phyloP scores from a whole-genome alignment of 2,113 vertebrate species.

The Tricholaema leucomelas region DNA sequence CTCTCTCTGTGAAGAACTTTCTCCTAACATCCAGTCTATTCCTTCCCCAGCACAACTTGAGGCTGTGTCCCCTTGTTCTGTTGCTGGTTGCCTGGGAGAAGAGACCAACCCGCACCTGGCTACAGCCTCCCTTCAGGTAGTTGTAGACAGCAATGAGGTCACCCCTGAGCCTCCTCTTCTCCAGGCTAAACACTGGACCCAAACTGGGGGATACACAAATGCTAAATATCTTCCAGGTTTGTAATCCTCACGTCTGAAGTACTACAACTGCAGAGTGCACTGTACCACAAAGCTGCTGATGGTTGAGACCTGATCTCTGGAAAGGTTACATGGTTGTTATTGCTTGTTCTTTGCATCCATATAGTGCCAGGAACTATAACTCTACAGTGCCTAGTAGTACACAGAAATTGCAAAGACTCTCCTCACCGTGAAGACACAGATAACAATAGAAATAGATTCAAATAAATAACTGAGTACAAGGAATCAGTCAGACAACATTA shows the following conservation, averaged over 20 bases:
- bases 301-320: neutral
- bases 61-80: no score
- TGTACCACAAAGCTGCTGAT: neutral
- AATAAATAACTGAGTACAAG: neutral
- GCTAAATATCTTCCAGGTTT: neutral
- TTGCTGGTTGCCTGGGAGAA: no score
- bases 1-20: no score
- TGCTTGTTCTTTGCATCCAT: neutral
- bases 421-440: neutral
- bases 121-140: no score
- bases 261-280: neutral
- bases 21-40: no score
- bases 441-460: neutral
- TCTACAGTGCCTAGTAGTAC: neutral
- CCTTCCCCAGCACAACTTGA: no score
- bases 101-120: no score
- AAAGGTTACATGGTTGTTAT: neutral
- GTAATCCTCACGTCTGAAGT: neutral
- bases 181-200: no score
- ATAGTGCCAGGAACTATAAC: neutral
- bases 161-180: no score
- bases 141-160: no score
- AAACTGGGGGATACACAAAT: neutral
- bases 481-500: neutral
- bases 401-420: rapidly evolving